A percentile compares a stretch with the other conserved stretches of the same genome.
Conservation (phyloP, 2,797 vertebrate genomes). For the Manis crassicaudata region DNA sequence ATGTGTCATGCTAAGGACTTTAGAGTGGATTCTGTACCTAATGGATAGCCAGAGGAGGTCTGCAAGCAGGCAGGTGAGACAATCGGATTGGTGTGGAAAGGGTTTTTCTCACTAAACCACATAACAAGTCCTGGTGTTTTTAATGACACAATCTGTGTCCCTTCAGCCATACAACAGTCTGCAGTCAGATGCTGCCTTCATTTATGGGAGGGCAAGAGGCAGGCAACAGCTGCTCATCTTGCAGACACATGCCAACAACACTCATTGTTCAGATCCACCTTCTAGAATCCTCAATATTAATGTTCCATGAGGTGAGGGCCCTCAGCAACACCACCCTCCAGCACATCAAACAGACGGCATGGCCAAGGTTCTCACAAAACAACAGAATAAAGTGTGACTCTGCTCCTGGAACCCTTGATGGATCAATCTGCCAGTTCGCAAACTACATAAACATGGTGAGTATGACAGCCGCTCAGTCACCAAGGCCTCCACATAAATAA, state of each 20-base stretch:
- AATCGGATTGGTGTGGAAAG: not conserved
- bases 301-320: not conserved
- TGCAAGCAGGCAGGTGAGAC: not conserved
- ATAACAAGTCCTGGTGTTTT: not conserved
- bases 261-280: not conserved
- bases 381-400: slow-evolving; percentile 16
- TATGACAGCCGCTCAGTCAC: not conserved
- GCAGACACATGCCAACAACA: not conserved
- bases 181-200: not conserved
- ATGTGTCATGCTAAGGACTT: not conserved
- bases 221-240: slow-evolving; percentile 1
- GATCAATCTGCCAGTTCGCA: slow-evolving; percentile 57
- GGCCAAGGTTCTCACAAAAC: slow-evolving; percentile 43
- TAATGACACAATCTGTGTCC: not conserved
- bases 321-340: not conserved
- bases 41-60: rapidly evolving
- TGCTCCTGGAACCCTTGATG: slow-evolving; percentile 42
- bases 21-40: not conserved
- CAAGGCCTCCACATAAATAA: slow-evolving; percentile 68
- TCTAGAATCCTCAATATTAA: not conserved
- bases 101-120: not conserved
- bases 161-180: not conserved
- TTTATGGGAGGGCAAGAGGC: not conserved
- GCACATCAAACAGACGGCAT: not conserved
- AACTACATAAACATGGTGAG: not conserved